Base-by-base conservation (phyloP, 2,113 vertebrate genomes). In the Muntiacus reevesi region DNA sequence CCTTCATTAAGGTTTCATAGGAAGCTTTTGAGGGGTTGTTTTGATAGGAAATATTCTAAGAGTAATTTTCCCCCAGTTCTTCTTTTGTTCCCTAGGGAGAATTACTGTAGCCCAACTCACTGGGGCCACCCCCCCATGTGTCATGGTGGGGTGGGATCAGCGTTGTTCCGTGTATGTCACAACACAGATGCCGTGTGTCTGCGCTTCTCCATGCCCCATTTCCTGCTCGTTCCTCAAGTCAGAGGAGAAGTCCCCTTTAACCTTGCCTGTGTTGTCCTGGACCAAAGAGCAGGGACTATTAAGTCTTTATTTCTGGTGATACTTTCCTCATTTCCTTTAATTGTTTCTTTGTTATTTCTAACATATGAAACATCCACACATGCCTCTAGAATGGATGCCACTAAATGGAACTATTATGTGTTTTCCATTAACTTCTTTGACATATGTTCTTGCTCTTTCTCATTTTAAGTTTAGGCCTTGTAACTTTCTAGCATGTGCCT, bases 1-100 rank as follows among this genome's bases (percentile, higher is more conserved):
- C 13, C 78, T 93, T 78, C 91, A 89, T 87, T 95, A 54, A 82
- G 33, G 52, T 84, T 94, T 96, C 91, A 91, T 94, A 89, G 71
- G 52, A 93, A 96, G 40, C n/a, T 78, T 97, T 67, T 25, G 9
- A 40, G 47, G 84, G 25, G 15, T 96, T 54, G 52, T 60, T 97
- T 96, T 91, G 59, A 64, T 95, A 52, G 45, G 30, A 91, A 86
- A 71, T 95, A 89, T 91, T 97, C 33, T 55, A 67, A 90, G 62
- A 89, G 88, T 78, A 87, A 54, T 55, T 93, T 96, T 81, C 14
- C 43, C 55, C n/a, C 33, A 60, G 28, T 87, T 17, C 45, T 74
- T 87, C 43, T 92, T 0, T 96, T 50, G 74, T 36, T 14, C 88
- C 36, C 30, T 60, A 36, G 78, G 92, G 96, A 97, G 79, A 95